Conservation (phyloP, 1,140 invertebrate genomes). For the Drosophila lacertosa region DNA sequence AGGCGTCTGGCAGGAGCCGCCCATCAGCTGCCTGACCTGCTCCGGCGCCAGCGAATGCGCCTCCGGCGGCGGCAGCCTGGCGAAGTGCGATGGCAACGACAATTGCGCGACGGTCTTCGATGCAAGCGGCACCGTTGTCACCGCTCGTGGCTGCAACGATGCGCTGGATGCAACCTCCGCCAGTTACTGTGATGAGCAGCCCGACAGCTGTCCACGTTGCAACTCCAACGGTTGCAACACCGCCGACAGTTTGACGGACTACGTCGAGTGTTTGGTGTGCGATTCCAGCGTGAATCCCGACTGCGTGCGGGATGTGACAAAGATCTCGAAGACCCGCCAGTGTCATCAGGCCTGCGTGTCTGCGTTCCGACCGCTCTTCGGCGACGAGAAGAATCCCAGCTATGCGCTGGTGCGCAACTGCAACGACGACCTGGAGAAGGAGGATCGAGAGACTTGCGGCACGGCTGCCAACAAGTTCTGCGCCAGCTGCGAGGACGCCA, state of each 20-base stretch:
- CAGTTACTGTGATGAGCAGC: conserved; percentile 55
- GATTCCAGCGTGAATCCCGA: conserved; percentile 53
- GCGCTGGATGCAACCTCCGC: conserved; percentile 12
- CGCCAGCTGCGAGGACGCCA: conserved; percentile 41
- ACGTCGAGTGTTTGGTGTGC: conserved; percentile 68
- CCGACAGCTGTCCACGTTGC: conserved; percentile 62
- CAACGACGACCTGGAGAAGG: conserved; percentile 64
- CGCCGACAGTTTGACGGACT: conserved; percentile 49
- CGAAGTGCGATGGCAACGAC: conserved; percentile 49
- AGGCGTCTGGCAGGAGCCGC: conserved; percentile 64
- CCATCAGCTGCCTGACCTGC: conserved; percentile 63
- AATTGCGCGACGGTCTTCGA: conserved; percentile 75
- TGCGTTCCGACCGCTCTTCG: conserved; percentile 53
- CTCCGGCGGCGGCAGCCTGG: conserved; percentile 19
- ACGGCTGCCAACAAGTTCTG: conserved; percentile 48
- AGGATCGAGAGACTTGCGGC: conserved; percentile 56
- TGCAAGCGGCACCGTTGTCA: conserved; percentile 40
- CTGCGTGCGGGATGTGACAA: conserved; percentile 35
- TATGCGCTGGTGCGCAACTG: conserved; percentile 66
- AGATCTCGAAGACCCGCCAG: conserved; percentile 49
- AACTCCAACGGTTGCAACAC: conserved; percentile 79
- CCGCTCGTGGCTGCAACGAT: conserved; percentile 57
- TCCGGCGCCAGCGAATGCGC: conserved; percentile 26
- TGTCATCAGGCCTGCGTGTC: conserved; percentile 67
- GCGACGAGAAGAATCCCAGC: conserved; percentile 56